These are phyloP conservation scores for Eupithecia centaureata DNA, from an alignment of 2,888 invertebrate species.

Conservation along the genomic window DNA sequence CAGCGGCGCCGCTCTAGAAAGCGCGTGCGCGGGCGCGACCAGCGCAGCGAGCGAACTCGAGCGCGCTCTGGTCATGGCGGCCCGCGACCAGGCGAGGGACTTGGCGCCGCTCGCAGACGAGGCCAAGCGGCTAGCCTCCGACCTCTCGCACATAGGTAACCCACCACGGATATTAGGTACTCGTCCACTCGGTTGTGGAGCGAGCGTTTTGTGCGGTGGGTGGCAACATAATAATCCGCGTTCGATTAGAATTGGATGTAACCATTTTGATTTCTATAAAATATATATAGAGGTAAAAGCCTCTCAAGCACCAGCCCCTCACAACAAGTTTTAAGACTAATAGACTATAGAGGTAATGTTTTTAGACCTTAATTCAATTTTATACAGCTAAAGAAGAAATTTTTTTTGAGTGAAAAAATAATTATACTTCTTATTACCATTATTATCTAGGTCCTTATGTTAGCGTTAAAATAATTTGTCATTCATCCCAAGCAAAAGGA, in stretches of 20 bases:
- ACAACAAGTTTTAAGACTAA: too few species aligned
- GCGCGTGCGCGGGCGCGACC: constrained; percentile 87
- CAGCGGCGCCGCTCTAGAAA: constrained; percentile 77
- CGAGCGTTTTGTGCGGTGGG: constrained; percentile 51
- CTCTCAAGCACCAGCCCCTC: too few species aligned
- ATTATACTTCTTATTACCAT: too few species aligned
- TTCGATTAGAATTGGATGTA: background rate
- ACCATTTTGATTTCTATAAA: too few species aligned
- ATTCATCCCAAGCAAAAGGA: background rate
- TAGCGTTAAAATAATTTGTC: background rate
- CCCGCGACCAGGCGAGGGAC: constrained; percentile 77
- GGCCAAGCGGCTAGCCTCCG: constrained; percentile 74
- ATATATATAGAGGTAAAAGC: too few species aligned
- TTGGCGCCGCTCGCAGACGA: constrained; percentile 75
- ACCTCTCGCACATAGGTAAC: constrained; percentile 81
- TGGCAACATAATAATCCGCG: background rate
- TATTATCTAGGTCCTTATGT: too few species aligned
- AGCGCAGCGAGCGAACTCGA: constrained; percentile 93
- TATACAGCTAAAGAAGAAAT: too few species aligned
- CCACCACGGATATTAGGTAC: constrained; percentile 71
- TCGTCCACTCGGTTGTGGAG: constrained; percentile 53
- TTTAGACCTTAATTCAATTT: too few species aligned
- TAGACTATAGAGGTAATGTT: too few species aligned
- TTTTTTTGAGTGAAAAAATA: too few species aligned
- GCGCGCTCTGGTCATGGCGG: constrained; percentile 88